A percentile compares a stretch with the other conserved stretches of the same genome.
phyloP scores from a whole-genome alignment of 1,140 invertebrate species.

The Meloidogyne hapla region DNA sequence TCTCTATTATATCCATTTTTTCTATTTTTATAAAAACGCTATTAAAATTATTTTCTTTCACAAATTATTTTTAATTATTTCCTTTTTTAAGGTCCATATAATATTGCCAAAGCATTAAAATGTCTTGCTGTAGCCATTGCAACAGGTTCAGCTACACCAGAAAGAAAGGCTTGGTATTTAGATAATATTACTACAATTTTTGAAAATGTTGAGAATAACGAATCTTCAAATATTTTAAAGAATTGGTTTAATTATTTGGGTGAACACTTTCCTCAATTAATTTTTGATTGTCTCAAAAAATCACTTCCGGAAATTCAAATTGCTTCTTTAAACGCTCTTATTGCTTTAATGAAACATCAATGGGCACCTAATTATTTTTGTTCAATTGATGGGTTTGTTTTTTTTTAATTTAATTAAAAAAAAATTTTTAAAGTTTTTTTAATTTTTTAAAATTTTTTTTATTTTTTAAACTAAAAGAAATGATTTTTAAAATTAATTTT shows the following conservation, averaged over 20 bases:
- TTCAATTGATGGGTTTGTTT: neutral
- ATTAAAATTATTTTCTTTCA: no score
- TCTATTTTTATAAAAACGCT: no score
- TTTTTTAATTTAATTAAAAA: no score
- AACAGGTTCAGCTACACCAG: slow-evolving; percentile 2
- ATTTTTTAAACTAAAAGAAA: no score
- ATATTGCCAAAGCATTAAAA: slow-evolving; percentile 11
- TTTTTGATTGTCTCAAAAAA: slow-evolving; percentile 15
- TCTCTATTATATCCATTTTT: no score
- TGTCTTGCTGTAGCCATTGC: slow-evolving; percentile 13
- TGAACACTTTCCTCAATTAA: slow-evolving; percentile 2
- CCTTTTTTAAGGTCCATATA: neutral
- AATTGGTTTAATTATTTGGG: slow-evolving; percentile 19
- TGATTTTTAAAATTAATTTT: no score
- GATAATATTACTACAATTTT: slow-evolving; percentile 13
- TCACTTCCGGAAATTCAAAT: slow-evolving; percentile 17
- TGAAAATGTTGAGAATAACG: neutral
- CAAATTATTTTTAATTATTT: neutral
- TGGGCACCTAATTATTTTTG: slow-evolving; percentile 10
- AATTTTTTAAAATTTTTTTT: no score
- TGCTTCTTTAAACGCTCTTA: slow-evolving; percentile 11
- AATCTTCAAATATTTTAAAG: slow-evolving; percentile 8
- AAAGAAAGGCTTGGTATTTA: slow-evolving; percentile 22
- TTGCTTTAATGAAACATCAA: slow-evolving; percentile 21
- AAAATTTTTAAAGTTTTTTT: neutral